phyloP scores from a whole-genome alignment of 2,888 invertebrate species.

The Hylaea fasciaria region DNA sequence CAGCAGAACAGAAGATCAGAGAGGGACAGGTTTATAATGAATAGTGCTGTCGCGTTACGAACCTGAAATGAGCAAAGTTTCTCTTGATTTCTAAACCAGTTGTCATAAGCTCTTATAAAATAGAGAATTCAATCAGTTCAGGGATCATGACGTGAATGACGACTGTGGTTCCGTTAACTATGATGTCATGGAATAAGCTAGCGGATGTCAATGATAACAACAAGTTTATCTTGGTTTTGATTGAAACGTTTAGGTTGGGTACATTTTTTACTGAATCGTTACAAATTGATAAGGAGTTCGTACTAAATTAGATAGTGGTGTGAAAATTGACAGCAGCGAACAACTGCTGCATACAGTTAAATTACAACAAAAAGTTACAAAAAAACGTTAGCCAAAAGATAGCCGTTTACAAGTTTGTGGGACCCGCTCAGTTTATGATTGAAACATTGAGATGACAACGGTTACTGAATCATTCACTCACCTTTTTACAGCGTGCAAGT shows the following conservation, averaged over 20 bases:
- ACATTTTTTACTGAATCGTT: slow-evolving; percentile 14
- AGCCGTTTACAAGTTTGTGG: no score
- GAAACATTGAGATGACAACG: no score
- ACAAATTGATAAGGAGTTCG: slow-evolving; percentile 11
- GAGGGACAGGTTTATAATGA: slow-evolving; percentile 92
- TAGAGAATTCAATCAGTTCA: background rate
- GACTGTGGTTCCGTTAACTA: background rate
- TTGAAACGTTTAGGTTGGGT: slow-evolving; percentile 6
- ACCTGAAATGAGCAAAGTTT: slow-evolving; percentile 81
- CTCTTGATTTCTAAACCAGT: background rate
- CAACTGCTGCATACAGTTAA: no score
- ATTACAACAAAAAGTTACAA: no score
- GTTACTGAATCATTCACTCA: slow-evolving; percentile 61
- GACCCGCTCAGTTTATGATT: no score
- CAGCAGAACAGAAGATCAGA: slow-evolving; percentile 92
- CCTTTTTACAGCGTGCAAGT: slow-evolving; percentile 90
- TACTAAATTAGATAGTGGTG: background rate
- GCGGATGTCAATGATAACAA: slow-evolving; percentile 28
- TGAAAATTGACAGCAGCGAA: no score
- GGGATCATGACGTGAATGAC: background rate
- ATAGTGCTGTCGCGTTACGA: slow-evolving; percentile 92
- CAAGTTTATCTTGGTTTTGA: slow-evolving; percentile 17
- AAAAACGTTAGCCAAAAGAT: no score
- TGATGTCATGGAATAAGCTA: slow-evolving; percentile 18
- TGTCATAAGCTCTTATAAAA: no score